phyloP scores from a whole-genome alignment of 2,113 vertebrate genomes.

The Heliornis fulica region DNA sequence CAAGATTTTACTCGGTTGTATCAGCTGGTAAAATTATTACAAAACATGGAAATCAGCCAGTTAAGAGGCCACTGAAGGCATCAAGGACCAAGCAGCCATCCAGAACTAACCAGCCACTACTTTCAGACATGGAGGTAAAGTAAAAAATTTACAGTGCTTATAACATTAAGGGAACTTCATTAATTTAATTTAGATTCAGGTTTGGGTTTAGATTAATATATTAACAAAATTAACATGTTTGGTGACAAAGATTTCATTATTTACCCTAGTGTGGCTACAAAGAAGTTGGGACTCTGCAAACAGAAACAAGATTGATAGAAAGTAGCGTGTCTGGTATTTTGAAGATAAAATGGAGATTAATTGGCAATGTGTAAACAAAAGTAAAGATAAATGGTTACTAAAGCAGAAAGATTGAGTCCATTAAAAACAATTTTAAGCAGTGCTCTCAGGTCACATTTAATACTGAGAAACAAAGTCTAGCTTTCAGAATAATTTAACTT shows the following conservation, averaged over 20 bases:
- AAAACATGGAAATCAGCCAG: slow-evolving; percentile 68
- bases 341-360: not conserved
- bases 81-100: slow-evolving; percentile 95
- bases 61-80: slow-evolving; percentile 86
- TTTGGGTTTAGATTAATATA: not conserved
- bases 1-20: slow-evolving; percentile 66
- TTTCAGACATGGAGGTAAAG: slow-evolving; percentile 78
- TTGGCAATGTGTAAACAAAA: not conserved
- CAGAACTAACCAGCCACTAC: slow-evolving; percentile 83
- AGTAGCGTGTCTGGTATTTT: not conserved
- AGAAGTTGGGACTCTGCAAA: not conserved
- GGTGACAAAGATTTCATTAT: not conserved
- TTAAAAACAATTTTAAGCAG: not conserved
- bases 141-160: not conserved
- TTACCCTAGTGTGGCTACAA: not conserved
- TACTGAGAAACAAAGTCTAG: not conserved
- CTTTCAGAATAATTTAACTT: not conserved
- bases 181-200: not conserved
- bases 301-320: not conserved
- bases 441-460: not conserved
- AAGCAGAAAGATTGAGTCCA: not conserved
- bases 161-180: not conserved
- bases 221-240: not conserved
- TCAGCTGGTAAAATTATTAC: slow-evolving; percentile 69
- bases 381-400: not conserved